Evolutionary conservation across 1,140 invertebrate genomes (phyloP), one percentile per base, ranked within the genome.

Genomic region (Venturia canescens): DNA sequence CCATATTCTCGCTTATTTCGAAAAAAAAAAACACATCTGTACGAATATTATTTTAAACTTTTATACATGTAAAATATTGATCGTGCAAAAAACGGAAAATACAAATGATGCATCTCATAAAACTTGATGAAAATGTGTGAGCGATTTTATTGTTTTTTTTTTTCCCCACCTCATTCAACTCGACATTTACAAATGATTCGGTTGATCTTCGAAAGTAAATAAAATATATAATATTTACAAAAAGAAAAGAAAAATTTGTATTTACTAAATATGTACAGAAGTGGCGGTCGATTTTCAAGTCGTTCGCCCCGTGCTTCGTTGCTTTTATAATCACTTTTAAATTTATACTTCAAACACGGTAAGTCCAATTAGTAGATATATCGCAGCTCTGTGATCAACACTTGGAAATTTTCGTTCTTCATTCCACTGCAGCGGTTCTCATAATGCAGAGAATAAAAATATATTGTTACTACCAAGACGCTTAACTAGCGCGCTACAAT

Each of bases 31-130:
- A 69, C 69, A 60, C 63, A 21, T 44, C 71, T 31, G 70, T 72
- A 23, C 71, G 71, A 74, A 74, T 53, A 74, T 57, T 74, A 48
- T 48, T 74, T 74, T 53, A 74, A 74, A 74, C 71, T 74, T 74
- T 74, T 74, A 29, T 74, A 74, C 71, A 48, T 74, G 48, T 74
- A 57, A 74, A 57, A 74, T 74, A 74, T 31, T 48, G 71, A 53
- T 74, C 21, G 31, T 74, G 48, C 71, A 74, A 57, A 38, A 66
- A 23, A 44, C 38, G 38, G 13, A 72, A 74, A 74, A 74, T 74
- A 74, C 71, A 74, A 57, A 50, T 74, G 5, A 53, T 57, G 71
- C 48, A 74, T 74, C 71, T 9, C 71, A 9, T 11, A 27, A 4
- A 63, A 26, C 23, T 63, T 3, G 18, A 21, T 21, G 18, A 3